phyloP scores from a whole-genome alignment of 2,113 vertebrate genomes.

The Mirounga angustirostris region DNA sequence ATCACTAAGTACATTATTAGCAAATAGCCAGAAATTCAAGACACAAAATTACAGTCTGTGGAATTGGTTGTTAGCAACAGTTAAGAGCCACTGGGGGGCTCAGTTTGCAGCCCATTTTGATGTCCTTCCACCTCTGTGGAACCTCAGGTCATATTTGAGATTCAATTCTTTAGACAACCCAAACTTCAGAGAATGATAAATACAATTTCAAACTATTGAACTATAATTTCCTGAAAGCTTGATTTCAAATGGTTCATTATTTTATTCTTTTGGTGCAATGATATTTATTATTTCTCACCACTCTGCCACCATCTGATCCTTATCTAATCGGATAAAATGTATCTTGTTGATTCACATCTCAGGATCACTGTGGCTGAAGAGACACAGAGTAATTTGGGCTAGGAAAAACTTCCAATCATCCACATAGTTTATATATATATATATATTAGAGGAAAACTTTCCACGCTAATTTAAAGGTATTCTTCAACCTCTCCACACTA shows the following conservation, averaged over 20 bases:
- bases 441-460: neutral
- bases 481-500: neutral
- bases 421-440: neutral
- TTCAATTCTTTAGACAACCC: accelerated
- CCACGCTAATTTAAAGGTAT: neutral
- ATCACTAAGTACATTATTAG: neutral
- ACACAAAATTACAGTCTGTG: neutral
- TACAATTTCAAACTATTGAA: neutral
- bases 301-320: neutral
- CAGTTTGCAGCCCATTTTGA: neutral
- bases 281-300: neutral
- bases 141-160: neutral
- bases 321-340: neutral
- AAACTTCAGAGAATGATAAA: neutral
- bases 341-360: neutral
- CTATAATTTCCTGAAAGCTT: neutral
- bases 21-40: neutral
- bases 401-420: neutral
- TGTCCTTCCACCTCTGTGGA: accelerated
- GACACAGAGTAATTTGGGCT: neutral
- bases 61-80: neutral
- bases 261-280: neutral
- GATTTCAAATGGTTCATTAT: neutral
- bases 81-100: neutral
- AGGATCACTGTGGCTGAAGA: neutral